These are phyloP conservation scores for Chrysotoxum bicinctum DNA, from an alignment of 2,888 invertebrate species.

Conservation along the genomic window DNA sequence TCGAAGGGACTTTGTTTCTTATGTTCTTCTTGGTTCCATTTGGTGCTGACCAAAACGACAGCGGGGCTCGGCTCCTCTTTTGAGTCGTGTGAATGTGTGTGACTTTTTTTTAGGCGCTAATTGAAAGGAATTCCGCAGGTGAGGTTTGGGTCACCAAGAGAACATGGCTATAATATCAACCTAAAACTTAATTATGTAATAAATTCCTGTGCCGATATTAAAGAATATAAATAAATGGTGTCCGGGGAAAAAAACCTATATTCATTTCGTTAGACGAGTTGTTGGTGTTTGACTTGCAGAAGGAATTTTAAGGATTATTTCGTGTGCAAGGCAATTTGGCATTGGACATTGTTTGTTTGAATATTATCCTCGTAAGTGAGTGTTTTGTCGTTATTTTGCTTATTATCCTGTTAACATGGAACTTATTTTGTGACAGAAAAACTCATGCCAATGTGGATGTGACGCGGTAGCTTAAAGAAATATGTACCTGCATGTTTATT, in stretches of 20 bases:
- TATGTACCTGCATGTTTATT: too few species aligned
- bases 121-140: conserved; percentile 66
- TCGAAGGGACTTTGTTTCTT: conserved; percentile 29
- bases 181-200: conserved; percentile 69
- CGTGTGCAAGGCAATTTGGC: conserved; percentile 11
- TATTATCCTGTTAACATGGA: conserved; percentile 59
- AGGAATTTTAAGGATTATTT: conserved; percentile 56
- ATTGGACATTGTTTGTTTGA: conserved; percentile 1
- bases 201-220: conserved; percentile 54
- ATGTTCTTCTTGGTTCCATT: neutral
- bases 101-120: conserved; percentile 51
- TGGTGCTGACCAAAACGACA: too few species aligned
- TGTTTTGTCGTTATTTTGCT: conserved; percentile 64
- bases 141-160: conserved; percentile 45
- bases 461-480: too few species aligned
- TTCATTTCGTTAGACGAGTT: conserved; percentile 40
- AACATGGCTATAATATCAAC: conserved; percentile 12
- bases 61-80: neutral
- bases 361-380: conserved; percentile 45
- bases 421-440: conserved; percentile 6
- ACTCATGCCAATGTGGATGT: too few species aligned
- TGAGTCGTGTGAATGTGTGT: neutral
- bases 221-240: conserved; percentile 18
- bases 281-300: conserved; percentile 46
- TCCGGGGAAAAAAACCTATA: neutral